A percentile compares a stretch with the other conserved stretches of the same genome.
phyloP scores from a whole-genome alignment of 2,113 vertebrate species.

The Lagopus muta region DNA sequence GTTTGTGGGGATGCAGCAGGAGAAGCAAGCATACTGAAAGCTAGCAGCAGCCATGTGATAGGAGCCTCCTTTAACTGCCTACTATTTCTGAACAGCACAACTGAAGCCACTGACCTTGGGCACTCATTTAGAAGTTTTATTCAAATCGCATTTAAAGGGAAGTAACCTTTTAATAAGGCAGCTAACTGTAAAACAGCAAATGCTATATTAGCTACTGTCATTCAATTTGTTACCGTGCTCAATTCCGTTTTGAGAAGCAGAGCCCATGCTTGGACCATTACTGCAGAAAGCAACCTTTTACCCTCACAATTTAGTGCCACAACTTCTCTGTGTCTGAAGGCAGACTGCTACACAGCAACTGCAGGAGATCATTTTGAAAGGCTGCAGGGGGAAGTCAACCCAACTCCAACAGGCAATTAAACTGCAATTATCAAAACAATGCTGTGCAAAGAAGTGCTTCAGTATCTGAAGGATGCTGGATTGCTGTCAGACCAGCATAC shows the following conservation, averaged over 20 bases:
- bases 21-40: not conserved
- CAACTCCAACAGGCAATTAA: slow-evolving; percentile 7
- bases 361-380: not conserved
- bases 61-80: not conserved
- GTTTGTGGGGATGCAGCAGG: not conserved
- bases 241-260: not conserved
- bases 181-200: not conserved
- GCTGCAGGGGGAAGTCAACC: slow-evolving; percentile 13
- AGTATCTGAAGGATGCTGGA: not conserved
- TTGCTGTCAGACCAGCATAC: not conserved
- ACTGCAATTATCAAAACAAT: slow-evolving; percentile 20
- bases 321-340: not conserved
- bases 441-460: not conserved
- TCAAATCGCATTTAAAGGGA: not conserved
- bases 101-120: slow-evolving; percentile 11
- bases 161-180: not conserved
- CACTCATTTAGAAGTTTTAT: not conserved
- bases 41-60: not conserved
- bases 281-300: not conserved
- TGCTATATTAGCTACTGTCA: rapidly evolving
- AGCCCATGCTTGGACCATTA: rapidly evolving
- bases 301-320: not conserved
- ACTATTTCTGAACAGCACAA: not conserved
- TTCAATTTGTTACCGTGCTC: not conserved
- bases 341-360: not conserved